A percentile compares a stretch with the other conserved stretches of the same genome.
Conservation (phyloP, 2,797 vertebrate genomes). For the Mastacembelus armatus region DNA sequence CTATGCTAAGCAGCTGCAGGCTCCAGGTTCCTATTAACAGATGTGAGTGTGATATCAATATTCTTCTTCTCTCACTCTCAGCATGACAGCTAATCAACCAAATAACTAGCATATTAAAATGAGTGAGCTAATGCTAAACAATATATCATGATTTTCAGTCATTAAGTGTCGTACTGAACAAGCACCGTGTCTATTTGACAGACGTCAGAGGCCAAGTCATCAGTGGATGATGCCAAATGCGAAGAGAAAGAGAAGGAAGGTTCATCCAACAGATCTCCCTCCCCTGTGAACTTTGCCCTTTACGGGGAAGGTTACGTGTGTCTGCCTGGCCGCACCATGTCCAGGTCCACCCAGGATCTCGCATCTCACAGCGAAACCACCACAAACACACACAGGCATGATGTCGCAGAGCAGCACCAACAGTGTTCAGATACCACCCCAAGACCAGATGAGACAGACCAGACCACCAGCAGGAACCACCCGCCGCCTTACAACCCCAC, state of each 20-base stretch:
- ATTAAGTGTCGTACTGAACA: neutral
- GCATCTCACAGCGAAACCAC: slow-evolving; percentile 11
- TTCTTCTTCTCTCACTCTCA: too few species aligned
- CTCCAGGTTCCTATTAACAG: too few species aligned
- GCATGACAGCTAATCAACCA: neutral
- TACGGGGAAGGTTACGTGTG: slow-evolving; percentile 52
- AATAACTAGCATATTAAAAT: slow-evolving; percentile 5
- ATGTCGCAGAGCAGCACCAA: slow-evolving; percentile 1
- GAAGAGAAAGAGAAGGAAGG: slow-evolving; percentile 14
- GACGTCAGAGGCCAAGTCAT: neutral
- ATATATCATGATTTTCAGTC: neutral
- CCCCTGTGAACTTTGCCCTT: neutral
- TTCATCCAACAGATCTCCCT: neutral
- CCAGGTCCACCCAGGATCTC: slow-evolving; percentile 58
- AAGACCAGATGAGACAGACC: neutral
- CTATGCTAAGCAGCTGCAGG: neutral
- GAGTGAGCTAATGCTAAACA: neutral
- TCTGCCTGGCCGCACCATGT: slow-evolving; percentile 32
- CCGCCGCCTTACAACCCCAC: slow-evolving; percentile 44
- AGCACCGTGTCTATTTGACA: too few species aligned
- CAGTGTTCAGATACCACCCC: neutral
- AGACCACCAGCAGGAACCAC: neutral
- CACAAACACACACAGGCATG: neutral
- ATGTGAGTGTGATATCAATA: too few species aligned
- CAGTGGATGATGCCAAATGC: neutral